These are phyloP conservation scores for Dryocosmus kuriphilus DNA, from an alignment of 2,888 invertebrate genomes.

Conservation along the genomic window DNA sequence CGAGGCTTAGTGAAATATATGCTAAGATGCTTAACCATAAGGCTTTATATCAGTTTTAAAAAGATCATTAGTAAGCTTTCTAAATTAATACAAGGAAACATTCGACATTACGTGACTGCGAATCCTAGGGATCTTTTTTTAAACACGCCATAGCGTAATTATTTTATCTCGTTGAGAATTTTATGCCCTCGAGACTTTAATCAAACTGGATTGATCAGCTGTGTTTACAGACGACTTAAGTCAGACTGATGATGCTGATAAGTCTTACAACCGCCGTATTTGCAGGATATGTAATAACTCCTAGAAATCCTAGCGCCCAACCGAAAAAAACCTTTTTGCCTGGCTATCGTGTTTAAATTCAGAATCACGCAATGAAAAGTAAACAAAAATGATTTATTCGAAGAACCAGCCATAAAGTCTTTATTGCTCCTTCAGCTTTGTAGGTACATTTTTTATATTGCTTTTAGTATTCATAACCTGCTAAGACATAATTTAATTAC, in stretches of 20 bases:
- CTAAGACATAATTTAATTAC: conserved; percentile 28
- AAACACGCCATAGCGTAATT: conserved; percentile 76
- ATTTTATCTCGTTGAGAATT: conserved; percentile 74
- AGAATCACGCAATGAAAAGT: conserved; percentile 35
- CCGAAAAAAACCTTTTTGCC: not conserved
- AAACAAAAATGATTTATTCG: conserved; percentile 34
- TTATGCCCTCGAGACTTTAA: conserved; percentile 71
- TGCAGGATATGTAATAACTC: conserved; percentile 27
- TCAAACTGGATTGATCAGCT: conserved; percentile 66
- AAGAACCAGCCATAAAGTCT: conserved; percentile 16
- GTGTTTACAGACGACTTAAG: conserved; percentile 63
- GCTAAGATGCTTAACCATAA: conserved; percentile 68
- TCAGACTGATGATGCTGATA: conserved; percentile 55
- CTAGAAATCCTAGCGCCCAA: not conserved
- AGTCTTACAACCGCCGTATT: conserved; percentile 50
- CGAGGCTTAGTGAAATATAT: conserved; percentile 67
- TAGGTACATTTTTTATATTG: conserved; percentile 4
- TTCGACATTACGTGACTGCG: conserved; percentile 45
- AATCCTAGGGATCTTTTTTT: conserved; percentile 55
- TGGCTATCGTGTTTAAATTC: not conserved
- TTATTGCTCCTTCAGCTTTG: conserved; percentile 12
- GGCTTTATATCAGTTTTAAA: not conserved
- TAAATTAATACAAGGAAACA: conserved; percentile 38
- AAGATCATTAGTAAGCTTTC: conserved; percentile 40
- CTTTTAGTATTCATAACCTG: conserved; percentile 28